A percentile compares a stretch with the other conserved stretches of the same genome.
Evolutionary conservation across 1,140 invertebrate species (phyloP).

Genomic region (Cydia strobilella): DNA sequence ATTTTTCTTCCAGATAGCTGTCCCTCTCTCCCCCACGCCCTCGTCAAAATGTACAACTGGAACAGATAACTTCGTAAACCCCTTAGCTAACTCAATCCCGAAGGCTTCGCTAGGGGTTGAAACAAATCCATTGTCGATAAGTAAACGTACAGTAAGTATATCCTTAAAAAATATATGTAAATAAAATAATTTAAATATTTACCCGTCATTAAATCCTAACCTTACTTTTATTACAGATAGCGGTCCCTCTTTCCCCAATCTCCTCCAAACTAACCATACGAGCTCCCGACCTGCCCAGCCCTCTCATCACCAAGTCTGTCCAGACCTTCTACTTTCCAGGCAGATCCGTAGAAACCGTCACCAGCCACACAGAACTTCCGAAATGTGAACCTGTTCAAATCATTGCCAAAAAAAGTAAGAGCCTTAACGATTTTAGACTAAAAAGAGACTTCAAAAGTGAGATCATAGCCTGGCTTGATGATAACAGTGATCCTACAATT

Average conservation of each 20-base stretch:
- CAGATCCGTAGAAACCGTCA: constrained; percentile 34
- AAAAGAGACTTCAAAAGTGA: neutral
- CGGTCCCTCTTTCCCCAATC: constrained; percentile 42
- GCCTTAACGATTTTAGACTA: constrained; percentile 6
- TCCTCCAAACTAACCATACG: constrained; percentile 17
- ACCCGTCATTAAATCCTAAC: too few species aligned
- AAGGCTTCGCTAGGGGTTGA: neutral
- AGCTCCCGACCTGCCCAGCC: neutral
- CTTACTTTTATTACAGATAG: constrained; percentile 44
- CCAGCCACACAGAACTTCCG: constrained; percentile 38
- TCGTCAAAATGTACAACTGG: too few species aligned
- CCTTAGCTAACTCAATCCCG: neutral
- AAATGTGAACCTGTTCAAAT: constrained; percentile 34
- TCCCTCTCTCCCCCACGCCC: too few species aligned
- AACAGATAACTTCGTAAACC: too few species aligned
- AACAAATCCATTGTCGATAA: neutral
- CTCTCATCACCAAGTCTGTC: constrained; percentile 34
- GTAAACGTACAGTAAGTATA: neutral
- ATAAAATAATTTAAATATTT: too few species aligned
- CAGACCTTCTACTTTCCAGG: constrained; percentile 34
- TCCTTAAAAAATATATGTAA: too few species aligned
- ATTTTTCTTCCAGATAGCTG: too few species aligned
- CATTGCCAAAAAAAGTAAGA: constrained; percentile 26
- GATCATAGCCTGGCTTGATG: constrained; percentile 15
- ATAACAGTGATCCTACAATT: neutral